Conservation (phyloP, 2,888 invertebrate genomes). For the Philereme transversata region DNA sequence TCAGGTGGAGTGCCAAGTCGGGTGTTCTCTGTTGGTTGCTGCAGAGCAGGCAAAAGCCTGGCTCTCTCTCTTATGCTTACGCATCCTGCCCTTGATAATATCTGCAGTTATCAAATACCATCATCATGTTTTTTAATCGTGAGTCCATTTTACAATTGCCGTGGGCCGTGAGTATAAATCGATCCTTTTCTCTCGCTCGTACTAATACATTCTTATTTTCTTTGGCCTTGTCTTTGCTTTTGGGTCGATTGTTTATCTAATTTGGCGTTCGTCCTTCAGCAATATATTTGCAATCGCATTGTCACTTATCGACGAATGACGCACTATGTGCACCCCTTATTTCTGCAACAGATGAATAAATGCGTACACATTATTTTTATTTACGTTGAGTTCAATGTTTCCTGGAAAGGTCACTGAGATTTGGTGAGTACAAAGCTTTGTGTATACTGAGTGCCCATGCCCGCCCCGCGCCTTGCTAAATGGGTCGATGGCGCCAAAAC, state of each 20-base stretch:
- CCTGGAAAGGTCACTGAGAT: conserved; percentile 62
- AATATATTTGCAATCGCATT: conserved; percentile 77
- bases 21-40: conserved; percentile 69
- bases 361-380: conserved; percentile 38
- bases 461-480: conserved; percentile 72
- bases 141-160: conserved; percentile 81
- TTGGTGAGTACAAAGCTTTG: conserved; percentile 60
- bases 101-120: conserved; percentile 74
- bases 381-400: conserved; percentile 51
- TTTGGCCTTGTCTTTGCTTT: conserved; percentile 81
- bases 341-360: conserved; percentile 70
- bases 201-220: conserved; percentile 80
- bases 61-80: conserved; percentile 80
- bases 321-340: conserved; percentile 79
- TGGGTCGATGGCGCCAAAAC: conserved; percentile 84
- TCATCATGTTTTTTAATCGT: conserved; percentile 73
- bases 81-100: conserved; percentile 77
- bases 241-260: conserved; percentile 61
- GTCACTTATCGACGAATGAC: conserved; percentile 78
- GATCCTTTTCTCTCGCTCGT: conserved; percentile 71
- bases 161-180: conserved; percentile 78
- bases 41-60: conserved; percentile 79
- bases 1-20: conserved; percentile 70
- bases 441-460: conserved; percentile 56
- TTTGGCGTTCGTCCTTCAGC: conserved; percentile 67